Evolutionary conservation across 64 coral and sea anemone genomes (phyloP).

Genomic region (Stylophora pistillata): DNA sequence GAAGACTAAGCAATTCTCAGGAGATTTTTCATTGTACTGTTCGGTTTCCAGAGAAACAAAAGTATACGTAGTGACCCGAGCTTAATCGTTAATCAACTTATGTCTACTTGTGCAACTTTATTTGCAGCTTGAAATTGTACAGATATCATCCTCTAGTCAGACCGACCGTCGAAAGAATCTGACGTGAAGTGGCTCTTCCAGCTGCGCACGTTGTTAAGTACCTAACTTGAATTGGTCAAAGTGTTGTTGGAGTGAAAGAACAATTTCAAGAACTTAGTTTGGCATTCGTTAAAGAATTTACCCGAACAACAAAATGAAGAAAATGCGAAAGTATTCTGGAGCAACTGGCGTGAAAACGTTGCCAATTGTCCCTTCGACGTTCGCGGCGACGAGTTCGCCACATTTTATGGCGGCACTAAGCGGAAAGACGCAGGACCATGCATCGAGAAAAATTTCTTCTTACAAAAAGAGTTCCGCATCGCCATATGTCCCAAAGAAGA

Average conservation of each 20-base stretch:
- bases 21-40: conserved; percentile 18
- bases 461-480: neutral
- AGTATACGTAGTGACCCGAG: neutral
- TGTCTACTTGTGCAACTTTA: neutral
- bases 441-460: neutral
- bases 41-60: conserved; percentile 25
- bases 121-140: neutral
- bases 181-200: neutral
- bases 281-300: neutral
- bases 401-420: conserved; percentile 24
- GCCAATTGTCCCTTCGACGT: neutral
- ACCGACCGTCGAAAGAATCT: neutral
- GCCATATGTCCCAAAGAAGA: neutral
- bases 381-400: neutral
- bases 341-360: neutral
- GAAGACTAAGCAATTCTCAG: neutral
- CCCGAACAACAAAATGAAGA: neutral
- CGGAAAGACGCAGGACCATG: neutral
- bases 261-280: neutral
- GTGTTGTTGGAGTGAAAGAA: neutral
- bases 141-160: neutral
- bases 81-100: neutral
- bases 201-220: neutral
- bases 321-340: neutral
- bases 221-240: neutral